phyloP scores from a whole-genome alignment of 2,888 invertebrate genomes.

The Aspidiotus destructor region DNA sequence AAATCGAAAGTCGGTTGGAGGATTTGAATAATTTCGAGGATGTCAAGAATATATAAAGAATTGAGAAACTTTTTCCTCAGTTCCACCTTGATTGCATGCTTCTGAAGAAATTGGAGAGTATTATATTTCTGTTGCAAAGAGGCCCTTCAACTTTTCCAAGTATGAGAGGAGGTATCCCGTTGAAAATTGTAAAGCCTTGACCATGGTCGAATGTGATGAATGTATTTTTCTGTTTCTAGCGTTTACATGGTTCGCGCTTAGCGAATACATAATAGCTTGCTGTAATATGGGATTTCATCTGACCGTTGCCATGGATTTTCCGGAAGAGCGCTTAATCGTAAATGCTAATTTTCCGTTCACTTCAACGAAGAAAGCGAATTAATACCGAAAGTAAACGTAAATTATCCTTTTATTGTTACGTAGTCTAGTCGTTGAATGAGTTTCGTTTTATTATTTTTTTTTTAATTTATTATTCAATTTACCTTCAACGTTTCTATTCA shows the following conservation, averaged over 20 bases:
- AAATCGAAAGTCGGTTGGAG: no score
- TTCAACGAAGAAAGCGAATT: background rate
- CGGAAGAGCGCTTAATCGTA: conserved; percentile 67
- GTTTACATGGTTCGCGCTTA: conserved; percentile 88
- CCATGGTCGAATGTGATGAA: no score
- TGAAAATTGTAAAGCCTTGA: no score
- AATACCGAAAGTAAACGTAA: background rate
- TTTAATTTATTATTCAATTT: background rate
- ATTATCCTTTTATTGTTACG: conserved; percentile 10
- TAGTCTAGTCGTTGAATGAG: conserved; percentile 26
- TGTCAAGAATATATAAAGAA: no score
- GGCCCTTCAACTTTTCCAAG: no score
- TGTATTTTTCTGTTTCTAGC: conserved; percentile 51
- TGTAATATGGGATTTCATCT: conserved; percentile 90
- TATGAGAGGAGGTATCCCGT: no score
- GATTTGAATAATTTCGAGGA: background rate
- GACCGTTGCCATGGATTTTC: conserved; percentile 77
- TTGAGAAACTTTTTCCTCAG: no score
- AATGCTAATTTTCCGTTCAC: conserved; percentile 38
- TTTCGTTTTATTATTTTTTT: no score
- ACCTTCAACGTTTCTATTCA: background rate
- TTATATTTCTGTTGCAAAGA: background rate
- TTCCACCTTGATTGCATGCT: background rate
- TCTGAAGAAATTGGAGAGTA: background rate
- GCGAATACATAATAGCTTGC: conserved; percentile 83